Conservation (phyloP, 92 coral and sea anemone species). For the Nematostella vectensis region DNA sequence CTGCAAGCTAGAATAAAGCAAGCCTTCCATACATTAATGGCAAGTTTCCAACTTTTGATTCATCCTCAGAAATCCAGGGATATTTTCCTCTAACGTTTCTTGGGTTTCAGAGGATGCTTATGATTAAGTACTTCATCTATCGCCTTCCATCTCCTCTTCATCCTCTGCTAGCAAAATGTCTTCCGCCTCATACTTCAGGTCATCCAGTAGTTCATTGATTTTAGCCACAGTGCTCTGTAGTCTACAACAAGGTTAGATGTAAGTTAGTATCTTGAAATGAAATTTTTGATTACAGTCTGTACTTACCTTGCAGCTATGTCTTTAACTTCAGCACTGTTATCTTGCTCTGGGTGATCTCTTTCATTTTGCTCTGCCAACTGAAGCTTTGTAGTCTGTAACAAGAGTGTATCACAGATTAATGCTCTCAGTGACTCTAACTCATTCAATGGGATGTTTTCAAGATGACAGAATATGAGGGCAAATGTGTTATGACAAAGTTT, state of each 20-base stretch:
- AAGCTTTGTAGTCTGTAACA: conserved; percentile 45
- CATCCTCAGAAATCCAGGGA: too few relatives aligned
- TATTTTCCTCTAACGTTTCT: too few relatives aligned
- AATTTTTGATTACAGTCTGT: background rate
- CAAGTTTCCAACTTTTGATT: too few relatives aligned
- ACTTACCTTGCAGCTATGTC: conserved; percentile 30
- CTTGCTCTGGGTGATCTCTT: conserved; percentile 25
- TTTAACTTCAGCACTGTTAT: conserved; percentile 18
- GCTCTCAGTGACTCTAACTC: too few relatives aligned
- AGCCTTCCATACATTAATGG: too few relatives aligned
- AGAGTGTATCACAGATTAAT: too few relatives aligned
- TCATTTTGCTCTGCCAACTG: conserved; percentile 38
- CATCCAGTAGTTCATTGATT: conserved; percentile 70
- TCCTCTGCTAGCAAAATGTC: conserved; percentile 52
- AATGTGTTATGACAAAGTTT: too few relatives aligned
- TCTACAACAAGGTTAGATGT: conserved; percentile 30
- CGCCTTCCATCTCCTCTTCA: conserved; percentile 3
- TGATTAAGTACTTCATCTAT: too few relatives aligned
- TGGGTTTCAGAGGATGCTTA: too few relatives aligned
- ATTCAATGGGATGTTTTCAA: too few relatives aligned
- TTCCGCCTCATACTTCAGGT: conserved; percentile 76
- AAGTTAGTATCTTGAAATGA: background rate
- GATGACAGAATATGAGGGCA: too few relatives aligned
- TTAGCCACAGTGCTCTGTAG: conserved; percentile 35
- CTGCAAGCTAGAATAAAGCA: too few relatives aligned